phyloP scores from a whole-genome alignment of 2,113 vertebrate species.

The Dasyprocta punctata region DNA sequence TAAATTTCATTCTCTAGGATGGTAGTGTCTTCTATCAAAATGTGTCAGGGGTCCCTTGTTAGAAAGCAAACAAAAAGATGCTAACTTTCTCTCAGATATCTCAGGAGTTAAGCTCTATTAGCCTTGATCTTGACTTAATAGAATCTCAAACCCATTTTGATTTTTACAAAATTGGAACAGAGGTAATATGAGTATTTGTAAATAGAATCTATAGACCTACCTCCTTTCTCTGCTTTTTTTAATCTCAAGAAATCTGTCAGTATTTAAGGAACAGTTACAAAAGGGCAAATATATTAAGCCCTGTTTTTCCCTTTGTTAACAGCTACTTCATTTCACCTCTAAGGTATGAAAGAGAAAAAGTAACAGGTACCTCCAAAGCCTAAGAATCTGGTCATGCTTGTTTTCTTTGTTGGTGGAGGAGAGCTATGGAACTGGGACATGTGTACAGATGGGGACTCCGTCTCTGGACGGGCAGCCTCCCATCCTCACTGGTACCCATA shows the following conservation, averaged over 20 bases:
- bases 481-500: background rate
- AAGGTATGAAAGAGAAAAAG: background rate
- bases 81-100: background rate
- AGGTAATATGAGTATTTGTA: background rate
- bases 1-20: background rate
- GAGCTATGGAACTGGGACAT: background rate
- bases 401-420: background rate
- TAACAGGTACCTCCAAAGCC: background rate
- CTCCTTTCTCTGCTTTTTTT: conserved; percentile 25
- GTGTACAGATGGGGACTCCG: background rate
- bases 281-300: background rate
- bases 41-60: background rate
- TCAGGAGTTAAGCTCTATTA: background rate
- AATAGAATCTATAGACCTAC: background rate
- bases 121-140: conserved; percentile 17
- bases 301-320: background rate
- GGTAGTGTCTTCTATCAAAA: background rate
- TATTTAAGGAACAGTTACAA: background rate
- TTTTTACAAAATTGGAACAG: background rate
- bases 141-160: background rate
- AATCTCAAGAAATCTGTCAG: background rate
- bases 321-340: background rate
- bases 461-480: background rate
- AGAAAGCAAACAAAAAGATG: background rate
- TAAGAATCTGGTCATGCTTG: background rate